A percentile compares a stretch with the other conserved stretches of the same genome.
phyloP scores from a whole-genome alignment of 1,140 invertebrate species.

The Chrysomallon squamiferum region DNA sequence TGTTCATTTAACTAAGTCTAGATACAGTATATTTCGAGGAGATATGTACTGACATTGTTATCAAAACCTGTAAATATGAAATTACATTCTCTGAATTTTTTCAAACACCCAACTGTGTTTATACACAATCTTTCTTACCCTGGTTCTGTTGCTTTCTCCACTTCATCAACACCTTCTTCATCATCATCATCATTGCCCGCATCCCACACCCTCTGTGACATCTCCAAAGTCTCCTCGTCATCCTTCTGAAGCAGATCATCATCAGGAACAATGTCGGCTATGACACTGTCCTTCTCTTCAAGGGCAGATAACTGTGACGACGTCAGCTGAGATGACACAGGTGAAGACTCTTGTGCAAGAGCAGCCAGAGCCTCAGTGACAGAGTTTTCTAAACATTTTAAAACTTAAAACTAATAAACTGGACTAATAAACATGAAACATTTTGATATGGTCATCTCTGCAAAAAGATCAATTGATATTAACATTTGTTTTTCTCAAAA shows the following conservation, averaged over 20 bases:
- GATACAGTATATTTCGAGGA: too few species aligned
- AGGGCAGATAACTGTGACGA: slow-evolving; percentile 31
- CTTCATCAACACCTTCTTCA: too few species aligned
- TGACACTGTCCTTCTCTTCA: slow-evolving; percentile 52
- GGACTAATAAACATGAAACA: not conserved
- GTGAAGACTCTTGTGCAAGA: slow-evolving; percentile 34
- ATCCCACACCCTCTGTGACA: slow-evolving; percentile 52
- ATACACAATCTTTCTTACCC: too few species aligned
- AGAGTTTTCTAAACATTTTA: slow-evolving; percentile 26
- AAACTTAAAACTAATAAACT: slow-evolving; percentile 1
- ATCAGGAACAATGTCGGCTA: slow-evolving; percentile 38
- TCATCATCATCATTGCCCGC: slow-evolving; percentile 4
- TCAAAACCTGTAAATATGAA: too few species aligned
- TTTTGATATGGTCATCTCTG: too few species aligned
- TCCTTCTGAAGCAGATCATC: slow-evolving; percentile 25
- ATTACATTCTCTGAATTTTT: too few species aligned
- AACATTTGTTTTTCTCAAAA: not conserved
- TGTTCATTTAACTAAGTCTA: too few species aligned
- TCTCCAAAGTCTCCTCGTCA: slow-evolving; percentile 47
- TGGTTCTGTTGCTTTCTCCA: too few species aligned
- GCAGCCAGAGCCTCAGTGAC: slow-evolving; percentile 70
- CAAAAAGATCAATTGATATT: too few species aligned
- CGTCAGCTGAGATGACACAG: slow-evolving; percentile 33
- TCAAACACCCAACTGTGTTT: too few species aligned
- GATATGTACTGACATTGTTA: too few species aligned